Evolutionary conservation across 1,140 invertebrate genomes (phyloP).

Genomic region (Acromyrmex heyeri): DNA sequence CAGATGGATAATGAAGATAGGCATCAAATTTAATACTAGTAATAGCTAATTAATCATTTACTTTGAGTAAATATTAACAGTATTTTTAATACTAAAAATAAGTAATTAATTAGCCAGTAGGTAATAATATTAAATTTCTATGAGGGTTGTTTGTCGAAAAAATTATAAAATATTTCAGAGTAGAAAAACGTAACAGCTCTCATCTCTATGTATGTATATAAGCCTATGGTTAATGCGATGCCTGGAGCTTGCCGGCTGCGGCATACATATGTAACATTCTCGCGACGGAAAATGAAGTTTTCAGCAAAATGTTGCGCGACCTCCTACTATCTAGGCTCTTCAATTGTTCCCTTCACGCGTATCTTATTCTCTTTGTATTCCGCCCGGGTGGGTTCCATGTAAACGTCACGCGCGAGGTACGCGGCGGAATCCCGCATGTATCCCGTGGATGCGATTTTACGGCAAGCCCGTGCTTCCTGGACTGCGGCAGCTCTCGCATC

Average conservation of each 20-base stretch:
- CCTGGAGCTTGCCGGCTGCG: background rate
- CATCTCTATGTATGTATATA: too few relatives aligned
- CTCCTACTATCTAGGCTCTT: background rate
- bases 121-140: too few relatives aligned
- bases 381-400: background rate
- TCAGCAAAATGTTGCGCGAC: constrained; percentile 6
- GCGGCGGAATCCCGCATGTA: constrained; percentile 5
- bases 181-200: too few relatives aligned
- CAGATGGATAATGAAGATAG: too few relatives aligned
- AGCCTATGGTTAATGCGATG: background rate
- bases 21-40: too few relatives aligned
- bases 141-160: too few relatives aligned
- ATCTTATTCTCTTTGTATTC: constrained; percentile 26
- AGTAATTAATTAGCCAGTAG: too few relatives aligned
- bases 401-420: constrained; percentile 31
- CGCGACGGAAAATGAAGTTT: background rate
- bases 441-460: constrained; percentile 28
- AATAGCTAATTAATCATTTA: too few relatives aligned
- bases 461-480: background rate
- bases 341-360: constrained; percentile 16
- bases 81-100: too few relatives aligned
- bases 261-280: background rate
- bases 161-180: too few relatives aligned
- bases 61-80: too few relatives aligned
- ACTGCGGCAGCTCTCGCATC: background rate